Percentiles rank a stretch among this genome's conserved stretches.
Conservation (phyloP, 2,888 invertebrate genomes). For the Apamea monoglypha region DNA sequence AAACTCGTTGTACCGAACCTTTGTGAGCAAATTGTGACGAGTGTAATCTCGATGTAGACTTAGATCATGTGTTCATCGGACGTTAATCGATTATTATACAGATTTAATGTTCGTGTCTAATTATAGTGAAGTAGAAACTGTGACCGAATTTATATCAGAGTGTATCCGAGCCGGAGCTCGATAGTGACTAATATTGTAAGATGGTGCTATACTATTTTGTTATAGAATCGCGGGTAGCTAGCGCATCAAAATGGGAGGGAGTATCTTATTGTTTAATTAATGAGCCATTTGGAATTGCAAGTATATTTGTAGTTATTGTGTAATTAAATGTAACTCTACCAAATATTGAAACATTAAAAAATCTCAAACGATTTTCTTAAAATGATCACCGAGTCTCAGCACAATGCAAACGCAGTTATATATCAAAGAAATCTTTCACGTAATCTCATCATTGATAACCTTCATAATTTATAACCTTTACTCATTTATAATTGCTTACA, state of each 20-base stretch:
- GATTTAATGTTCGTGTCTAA: slow-evolving; percentile 73
- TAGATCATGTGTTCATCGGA: slow-evolving; percentile 77
- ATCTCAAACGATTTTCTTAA: slow-evolving; percentile 8
- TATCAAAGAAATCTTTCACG: slow-evolving; percentile 15
- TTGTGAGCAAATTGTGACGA: slow-evolving; percentile 44
- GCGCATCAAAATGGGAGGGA: slow-evolving; percentile 54
- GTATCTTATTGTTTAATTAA: slow-evolving; percentile 57
- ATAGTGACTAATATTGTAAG: slow-evolving; percentile 69
- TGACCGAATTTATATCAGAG: slow-evolving; percentile 84
- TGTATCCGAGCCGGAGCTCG: slow-evolving; percentile 69
- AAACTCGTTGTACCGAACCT: slow-evolving; percentile 52
- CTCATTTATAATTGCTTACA: slow-evolving; percentile 44
- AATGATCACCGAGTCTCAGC: slow-evolving; percentile 21
- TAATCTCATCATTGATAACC: slow-evolving; percentile 38
- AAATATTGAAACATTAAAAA: slow-evolving; percentile 24
- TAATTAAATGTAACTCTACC: slow-evolving; percentile 47
- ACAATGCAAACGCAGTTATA: slow-evolving; percentile 37
- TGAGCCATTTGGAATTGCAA: slow-evolving; percentile 73
- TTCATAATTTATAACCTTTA: slow-evolving; percentile 41
- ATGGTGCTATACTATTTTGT: slow-evolving; percentile 84
- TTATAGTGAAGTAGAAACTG: slow-evolving; percentile 73
- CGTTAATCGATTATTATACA: slow-evolving; percentile 71
- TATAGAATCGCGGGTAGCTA: slow-evolving; percentile 71
- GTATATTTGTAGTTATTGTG: slow-evolving; percentile 60
- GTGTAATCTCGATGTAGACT: slow-evolving; percentile 62